Evolutionary conservation across 1,140 invertebrate genomes (phyloP), one percentile per base, ranked within the genome.

Genomic region (Tetramorium parvispinum): DNA sequence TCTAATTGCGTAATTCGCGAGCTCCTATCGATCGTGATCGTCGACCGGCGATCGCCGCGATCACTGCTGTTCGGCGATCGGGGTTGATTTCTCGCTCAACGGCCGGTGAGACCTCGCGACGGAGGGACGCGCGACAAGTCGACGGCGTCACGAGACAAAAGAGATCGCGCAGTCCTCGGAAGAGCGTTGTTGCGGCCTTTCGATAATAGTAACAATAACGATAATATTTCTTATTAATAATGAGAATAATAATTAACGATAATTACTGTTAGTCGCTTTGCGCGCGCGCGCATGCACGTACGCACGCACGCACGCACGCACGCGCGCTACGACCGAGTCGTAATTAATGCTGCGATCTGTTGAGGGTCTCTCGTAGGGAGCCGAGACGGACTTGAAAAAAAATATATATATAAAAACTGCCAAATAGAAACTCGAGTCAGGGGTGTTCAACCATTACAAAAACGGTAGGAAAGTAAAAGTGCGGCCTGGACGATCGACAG

Each of bases 351-450:
- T 73, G 66, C 77, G 65, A 75, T 83, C 32, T 65, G 61, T 59
- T 51, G 75, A 83, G 59, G 87, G 61, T 87, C 79, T 89, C 65
- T 79, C 79, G 76, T 68, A 81, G 75, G 78, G 87, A 76, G 77
- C 81, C 83, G 86, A 94, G 68, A 93, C 89, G 92, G 91, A 92
- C 91, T 93, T 94, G 88, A 91, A 73, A 49, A 43, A 43, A 43
- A 43, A 43, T 86, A 91, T 91, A 32, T 32, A 32, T 32, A 32
- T 32, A 32, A 32, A 24, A 92, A 94, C 94, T 94, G 93, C 94
- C 93, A 94, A 92, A 90, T 73, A 87, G 10, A 55, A 93, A 87
- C 87, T 92, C 89, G 86, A 92, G 89, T 91, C 89, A 92, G 91
- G 73, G 85, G 87, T 85, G 89, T 78, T 88, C 87, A 91, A 91